These are phyloP conservation scores for Ciconia stormi DNA, from an alignment of 2,113 vertebrate genomes.

Conservation along the genomic window DNA sequence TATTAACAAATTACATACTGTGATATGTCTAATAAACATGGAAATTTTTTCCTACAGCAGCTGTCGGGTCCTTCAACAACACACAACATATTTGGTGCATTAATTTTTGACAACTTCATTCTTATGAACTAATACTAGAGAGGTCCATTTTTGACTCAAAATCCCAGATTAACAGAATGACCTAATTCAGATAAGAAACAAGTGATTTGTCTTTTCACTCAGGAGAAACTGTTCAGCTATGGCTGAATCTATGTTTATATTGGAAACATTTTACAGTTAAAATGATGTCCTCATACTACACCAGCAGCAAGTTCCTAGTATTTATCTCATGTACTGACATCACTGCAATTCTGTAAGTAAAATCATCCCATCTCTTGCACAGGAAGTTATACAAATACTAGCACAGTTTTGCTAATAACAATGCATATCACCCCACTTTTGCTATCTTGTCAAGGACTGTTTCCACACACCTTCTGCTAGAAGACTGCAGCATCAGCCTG, in stretches of 20 bases:
- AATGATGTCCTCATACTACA: not conserved
- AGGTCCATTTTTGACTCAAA: not conserved
- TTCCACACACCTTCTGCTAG: not conserved
- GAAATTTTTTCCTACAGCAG: not conserved
- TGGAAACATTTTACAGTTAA: not conserved
- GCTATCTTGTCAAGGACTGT: not conserved
- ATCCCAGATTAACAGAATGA: not conserved
- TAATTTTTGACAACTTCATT: not conserved
- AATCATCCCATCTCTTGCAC: not conserved
- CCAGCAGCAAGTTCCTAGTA: not conserved
- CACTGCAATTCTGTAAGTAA: not conserved
- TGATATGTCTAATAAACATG: not conserved
- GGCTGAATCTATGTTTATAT: not conserved
- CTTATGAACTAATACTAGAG: not conserved
- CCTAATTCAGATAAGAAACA: not conserved
- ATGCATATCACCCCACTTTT: not conserved
- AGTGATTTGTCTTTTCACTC: not conserved
- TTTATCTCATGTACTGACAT: not conserved
- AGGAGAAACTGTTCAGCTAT: not conserved
- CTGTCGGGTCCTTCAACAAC: not conserved
- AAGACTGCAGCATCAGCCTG: not conserved
- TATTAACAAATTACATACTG: not conserved
- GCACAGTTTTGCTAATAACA: not conserved
- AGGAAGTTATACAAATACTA: not conserved
- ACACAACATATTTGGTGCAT: not conserved